Evolutionary conservation across 2,888 invertebrate species (phyloP).

Genomic region (Lagria hirta): DNA sequence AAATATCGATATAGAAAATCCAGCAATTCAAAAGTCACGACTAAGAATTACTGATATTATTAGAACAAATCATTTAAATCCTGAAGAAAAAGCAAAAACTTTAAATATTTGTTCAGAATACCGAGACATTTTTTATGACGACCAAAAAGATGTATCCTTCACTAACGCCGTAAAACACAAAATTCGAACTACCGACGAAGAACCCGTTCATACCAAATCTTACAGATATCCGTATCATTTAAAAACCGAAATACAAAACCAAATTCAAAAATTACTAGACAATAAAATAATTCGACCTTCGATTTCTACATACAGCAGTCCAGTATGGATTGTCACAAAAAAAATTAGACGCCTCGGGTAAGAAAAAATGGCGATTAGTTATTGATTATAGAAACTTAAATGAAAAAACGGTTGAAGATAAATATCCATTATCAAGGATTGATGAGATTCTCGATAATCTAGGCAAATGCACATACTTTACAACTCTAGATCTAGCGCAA

Average conservation of each 20-base stretch:
- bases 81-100: conserved; percentile 14
- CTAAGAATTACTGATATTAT: conserved; percentile 10
- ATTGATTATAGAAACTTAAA: conserved; percentile 49
- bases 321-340: too few relatives aligned
- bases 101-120: conserved; percentile 8
- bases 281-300: too few relatives aligned
- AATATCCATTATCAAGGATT: conserved; percentile 46
- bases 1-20: not conserved
- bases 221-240: conserved; percentile 36
- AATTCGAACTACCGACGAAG: conserved; percentile 22
- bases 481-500: conserved; percentile 46
- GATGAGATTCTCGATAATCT: conserved; percentile 46
- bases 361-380: conserved; percentile 42
- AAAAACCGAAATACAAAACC: too few relatives aligned
- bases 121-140: conserved; percentile 13
- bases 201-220: conserved; percentile 30
- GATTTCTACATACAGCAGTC: too few relatives aligned
- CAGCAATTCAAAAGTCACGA: not conserved
- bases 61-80: conserved; percentile 15
- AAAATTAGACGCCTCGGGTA: conserved; percentile 38
- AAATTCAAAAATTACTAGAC: too few relatives aligned
- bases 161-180: conserved; percentile 32
- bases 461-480: conserved; percentile 45
- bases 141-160: too few relatives aligned
- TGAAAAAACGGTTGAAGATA: conserved; percentile 44